These are phyloP conservation scores for Mechanitis mazaeus DNA, from an alignment of 2,888 invertebrate species.

Conservation along the genomic window DNA sequence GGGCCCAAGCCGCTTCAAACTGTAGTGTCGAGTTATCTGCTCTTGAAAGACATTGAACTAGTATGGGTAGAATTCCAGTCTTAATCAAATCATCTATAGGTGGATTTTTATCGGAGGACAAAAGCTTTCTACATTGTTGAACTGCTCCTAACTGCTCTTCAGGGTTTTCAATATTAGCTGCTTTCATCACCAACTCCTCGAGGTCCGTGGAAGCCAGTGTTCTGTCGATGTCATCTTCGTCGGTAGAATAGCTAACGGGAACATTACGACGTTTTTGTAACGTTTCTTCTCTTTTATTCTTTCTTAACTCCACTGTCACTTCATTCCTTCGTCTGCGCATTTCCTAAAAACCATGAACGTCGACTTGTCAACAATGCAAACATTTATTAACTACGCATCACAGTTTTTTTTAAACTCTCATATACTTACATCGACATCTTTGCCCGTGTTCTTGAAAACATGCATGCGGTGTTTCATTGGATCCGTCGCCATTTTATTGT, in stretches of 20 bases:
- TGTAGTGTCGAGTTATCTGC: constrained; percentile 93
- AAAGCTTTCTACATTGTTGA: constrained; percentile 94
- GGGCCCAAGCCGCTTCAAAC: constrained; percentile 98
- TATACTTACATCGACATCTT: constrained; percentile 97
- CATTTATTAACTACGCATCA: constrained; percentile 7
- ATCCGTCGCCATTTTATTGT: constrained; percentile 85
- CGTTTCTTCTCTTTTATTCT: constrained; percentile 98
- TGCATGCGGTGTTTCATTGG: constrained; percentile 91
- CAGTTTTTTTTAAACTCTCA: constrained; percentile 14
- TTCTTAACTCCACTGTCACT: constrained; percentile 96
- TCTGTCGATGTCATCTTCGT: constrained; percentile 85
- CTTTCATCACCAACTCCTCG: constrained; percentile 90
- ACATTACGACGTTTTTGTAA: constrained; percentile 97
- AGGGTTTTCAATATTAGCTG: constrained; percentile 86
- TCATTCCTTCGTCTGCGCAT: constrained; percentile 98
- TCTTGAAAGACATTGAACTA: constrained; percentile 91
- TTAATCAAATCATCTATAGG: constrained; percentile 97
- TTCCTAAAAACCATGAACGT: constrained; percentile 79
- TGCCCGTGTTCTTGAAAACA: constrained; percentile 99
- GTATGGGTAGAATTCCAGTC: constrained; percentile 95
- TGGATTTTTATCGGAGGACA: constrained; percentile 98
- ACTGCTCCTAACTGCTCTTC: constrained; percentile 92
- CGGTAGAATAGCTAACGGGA: constrained; percentile 88
- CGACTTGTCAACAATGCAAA: constrained; percentile 4
- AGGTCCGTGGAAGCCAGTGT: constrained; percentile 83